Conservation (phyloP, 1,140 invertebrate genomes). For the Ladona fulva region DNA sequence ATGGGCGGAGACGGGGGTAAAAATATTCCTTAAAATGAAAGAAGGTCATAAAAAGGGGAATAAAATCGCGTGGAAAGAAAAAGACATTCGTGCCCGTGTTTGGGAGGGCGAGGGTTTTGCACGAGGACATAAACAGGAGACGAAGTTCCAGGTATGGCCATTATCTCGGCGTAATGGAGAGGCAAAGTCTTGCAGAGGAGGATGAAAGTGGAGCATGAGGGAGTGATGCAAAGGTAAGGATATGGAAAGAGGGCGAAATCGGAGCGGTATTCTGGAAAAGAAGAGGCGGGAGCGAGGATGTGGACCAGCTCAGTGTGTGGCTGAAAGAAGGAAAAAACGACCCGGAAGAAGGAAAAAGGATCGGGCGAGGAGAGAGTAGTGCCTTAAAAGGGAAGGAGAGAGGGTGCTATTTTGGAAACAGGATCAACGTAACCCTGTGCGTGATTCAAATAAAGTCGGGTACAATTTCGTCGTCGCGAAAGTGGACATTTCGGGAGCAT, state of each 20-base stretch:
- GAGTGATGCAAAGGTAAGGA: neutral
- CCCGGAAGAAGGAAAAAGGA: neutral
- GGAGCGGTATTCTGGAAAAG: neutral
- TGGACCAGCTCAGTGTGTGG: no score
- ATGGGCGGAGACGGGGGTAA: neutral
- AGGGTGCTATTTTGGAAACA: neutral
- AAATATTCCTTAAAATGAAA: neutral
- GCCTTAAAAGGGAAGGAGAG: neutral
- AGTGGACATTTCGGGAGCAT: no score
- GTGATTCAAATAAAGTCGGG: no score
- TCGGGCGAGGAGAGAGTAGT: neutral
- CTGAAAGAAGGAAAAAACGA: neutral
- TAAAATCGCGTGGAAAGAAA: neutral
- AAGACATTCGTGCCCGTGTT: neutral
- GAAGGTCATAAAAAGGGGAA: neutral
- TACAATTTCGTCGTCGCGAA: no score
- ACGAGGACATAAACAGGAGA: neutral
- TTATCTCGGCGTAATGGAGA: neutral
- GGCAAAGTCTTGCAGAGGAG: neutral
- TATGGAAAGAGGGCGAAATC: neutral
- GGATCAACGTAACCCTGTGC: no score
- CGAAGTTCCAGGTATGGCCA: neutral
- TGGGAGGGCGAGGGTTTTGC: neutral
- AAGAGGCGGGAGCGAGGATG: neutral
- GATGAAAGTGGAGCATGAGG: neutral